Evolutionary conservation across 2,888 invertebrate species (phyloP), one percentile per base, ranked within the genome.

Genomic region (Eretmocerus hayati): DNA sequence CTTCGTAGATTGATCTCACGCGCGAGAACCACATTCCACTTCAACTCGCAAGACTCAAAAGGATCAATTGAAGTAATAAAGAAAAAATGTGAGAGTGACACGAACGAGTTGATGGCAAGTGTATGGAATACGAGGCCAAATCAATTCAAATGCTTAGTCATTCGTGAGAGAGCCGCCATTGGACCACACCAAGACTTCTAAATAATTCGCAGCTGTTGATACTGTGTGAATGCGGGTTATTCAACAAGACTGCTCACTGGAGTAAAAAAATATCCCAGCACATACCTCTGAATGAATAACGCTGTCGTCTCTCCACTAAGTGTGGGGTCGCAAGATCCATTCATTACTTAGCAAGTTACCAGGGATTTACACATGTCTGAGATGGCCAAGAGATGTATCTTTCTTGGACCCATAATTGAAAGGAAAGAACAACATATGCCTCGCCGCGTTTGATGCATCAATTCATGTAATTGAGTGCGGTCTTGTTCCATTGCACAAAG

Each of bases 121-220:
- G 16, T 18, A 19, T 35, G 18, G 22, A 19, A 35, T 5, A 20
- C 2, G n/a, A 15, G n/a, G 23, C 11, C 1, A 22, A 18, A 35
- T 35, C 36, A 22, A 43, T 43, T 43, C 42, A 21, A 22, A 16
- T 31, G 22, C 39, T 20, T 40, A 40, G 40, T 40, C 40, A 40
- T 40, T 40, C 15, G 16, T 5, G 37, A 35, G 35, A 35, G 35
- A n/a, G 33, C 6, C 33, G 15, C n/a, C 11, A 11, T 26, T 11
- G 26, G 26, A 26, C 11, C 33, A 33, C 33, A 33, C 15, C 33
- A 18, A 18, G 36, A 36, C n/a, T 3, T n/a, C 4, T 30, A 44
- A 44, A 44, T 44, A 35, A 31, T 44, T 44, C 38, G 44, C 38
- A 44, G 44, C 44, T 38, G 44, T 44, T 37, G 31, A 38, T 38